Evolutionary conservation across 2,888 invertebrate species (phyloP), one percentile per base, ranked within the genome.

Genomic region (Microplitis manilae): DNA sequence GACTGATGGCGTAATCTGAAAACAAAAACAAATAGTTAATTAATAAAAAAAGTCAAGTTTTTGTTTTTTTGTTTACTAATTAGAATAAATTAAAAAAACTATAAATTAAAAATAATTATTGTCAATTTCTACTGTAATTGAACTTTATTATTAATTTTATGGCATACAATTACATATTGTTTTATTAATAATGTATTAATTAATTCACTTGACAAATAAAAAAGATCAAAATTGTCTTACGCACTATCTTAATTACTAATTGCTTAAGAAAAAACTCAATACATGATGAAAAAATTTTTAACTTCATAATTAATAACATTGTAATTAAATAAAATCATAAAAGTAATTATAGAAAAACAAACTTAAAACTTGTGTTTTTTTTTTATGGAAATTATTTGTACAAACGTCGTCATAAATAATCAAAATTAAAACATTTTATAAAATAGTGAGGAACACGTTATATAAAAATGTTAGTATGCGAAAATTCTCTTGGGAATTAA

Each of bases 401-500:
- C 50, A 50, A 50, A 50, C 50, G 50, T 50, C 50, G 8, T 50
- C 50, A 50, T 50, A 50, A 17, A 62, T 7, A 17, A 17, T 62
- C 62, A n/a, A 62, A 62, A 17, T n/a, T 13, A 6, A 62, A 17
- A 15, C 2, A 6, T 17, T 9, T n/a, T 62, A n/a, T 62, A 17
- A 15, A 62, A 62, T 6, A 20, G 50, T 8, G 50, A 50, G 50
- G 5, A 15, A 15, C 4, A 62, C 8, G 4, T 20, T 62, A 62
- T 62, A 6, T 1, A 15, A 15, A 62, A 62, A 5, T 15, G 15
- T 17, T 17, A 62, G 6, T 17, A 9, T 9, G n/a, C n/a, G 8
- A 17, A 82, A 73, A 82, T 78, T 79, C 72, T 69, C 74, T 77
- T 82, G 13, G 84, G 84, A 38, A 82, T 76, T 13, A 82, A 80